Conservation (phyloP, 2,888 invertebrate species). For the Pteria penguin region DNA sequence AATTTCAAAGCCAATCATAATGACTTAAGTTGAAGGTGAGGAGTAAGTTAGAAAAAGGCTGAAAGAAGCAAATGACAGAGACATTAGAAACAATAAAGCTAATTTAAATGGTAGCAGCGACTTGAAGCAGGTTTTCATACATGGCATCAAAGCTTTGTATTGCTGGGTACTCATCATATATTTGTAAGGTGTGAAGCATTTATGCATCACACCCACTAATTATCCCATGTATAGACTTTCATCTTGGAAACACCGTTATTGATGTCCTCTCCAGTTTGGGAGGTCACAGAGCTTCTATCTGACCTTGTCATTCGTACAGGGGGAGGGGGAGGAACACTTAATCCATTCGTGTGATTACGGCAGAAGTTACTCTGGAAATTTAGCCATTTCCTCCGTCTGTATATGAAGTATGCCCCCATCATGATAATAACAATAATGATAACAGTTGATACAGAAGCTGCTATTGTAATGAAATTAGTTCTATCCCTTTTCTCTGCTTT, state of each 20-base stretch:
- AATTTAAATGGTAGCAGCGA: no score
- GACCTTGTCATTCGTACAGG: slow-evolving; percentile 47
- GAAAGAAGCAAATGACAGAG: no score
- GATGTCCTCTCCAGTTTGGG: slow-evolving; percentile 61
- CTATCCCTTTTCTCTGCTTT: not conserved
- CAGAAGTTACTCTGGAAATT: not conserved
- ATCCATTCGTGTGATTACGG: not conserved
- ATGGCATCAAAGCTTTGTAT: no score
- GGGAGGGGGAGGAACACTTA: slow-evolving; percentile 19
- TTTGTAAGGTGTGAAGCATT: no score
- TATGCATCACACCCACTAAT: no score
- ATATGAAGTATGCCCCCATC: not conserved
- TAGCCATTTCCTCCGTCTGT: not conserved
- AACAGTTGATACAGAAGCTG: not conserved
- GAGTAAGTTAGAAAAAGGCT: no score
- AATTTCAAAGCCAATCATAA: no score
- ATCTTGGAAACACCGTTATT: slow-evolving; percentile 52
- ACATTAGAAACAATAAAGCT: no score
- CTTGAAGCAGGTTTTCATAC: no score
- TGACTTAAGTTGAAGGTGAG: no score
- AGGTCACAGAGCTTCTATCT: slow-evolving; percentile 61
- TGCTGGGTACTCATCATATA: no score
- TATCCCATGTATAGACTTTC: slow-evolving; percentile 61
- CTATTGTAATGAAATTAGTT: not conserved
- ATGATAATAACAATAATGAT: not conserved